Evolutionary conservation across 2,797 vertebrate genomes (phyloP).

Genomic region (Presbytis comata): DNA sequence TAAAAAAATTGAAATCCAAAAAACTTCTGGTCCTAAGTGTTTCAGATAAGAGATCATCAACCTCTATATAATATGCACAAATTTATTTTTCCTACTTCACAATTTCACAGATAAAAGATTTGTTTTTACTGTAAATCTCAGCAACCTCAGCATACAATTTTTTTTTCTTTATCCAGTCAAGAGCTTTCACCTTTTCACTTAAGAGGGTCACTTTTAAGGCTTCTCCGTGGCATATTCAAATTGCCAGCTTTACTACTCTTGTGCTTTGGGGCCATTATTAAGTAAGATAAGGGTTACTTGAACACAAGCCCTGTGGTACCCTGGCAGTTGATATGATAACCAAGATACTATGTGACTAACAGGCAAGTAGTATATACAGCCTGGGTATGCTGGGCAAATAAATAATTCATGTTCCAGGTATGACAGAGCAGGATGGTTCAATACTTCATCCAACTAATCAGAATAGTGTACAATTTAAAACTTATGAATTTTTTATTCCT

Average conservation of each 20-base stretch:
- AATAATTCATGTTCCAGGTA: background rate
- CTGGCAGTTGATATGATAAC: background rate
- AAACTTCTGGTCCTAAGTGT: background rate
- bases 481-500: background rate
- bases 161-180: background rate
- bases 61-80: background rate
- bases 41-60: background rate
- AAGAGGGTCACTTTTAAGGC: background rate
- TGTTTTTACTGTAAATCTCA: background rate
- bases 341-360: background rate
- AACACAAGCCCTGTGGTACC: background rate
- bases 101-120: background rate
- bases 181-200: background rate
- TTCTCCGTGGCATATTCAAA: background rate
- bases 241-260: background rate
- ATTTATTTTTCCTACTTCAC: background rate
- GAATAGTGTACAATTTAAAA: background rate
- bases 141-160: background rate
- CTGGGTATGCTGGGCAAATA: background rate
- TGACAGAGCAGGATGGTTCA: background rate
- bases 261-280: background rate
- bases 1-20: background rate
- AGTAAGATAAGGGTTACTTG: background rate
- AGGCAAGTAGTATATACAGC: background rate
- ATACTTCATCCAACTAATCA: background rate